Base-by-base conservation (phyloP, 2,113 vertebrate species). In the Paralichthys olivaceus region DNA sequence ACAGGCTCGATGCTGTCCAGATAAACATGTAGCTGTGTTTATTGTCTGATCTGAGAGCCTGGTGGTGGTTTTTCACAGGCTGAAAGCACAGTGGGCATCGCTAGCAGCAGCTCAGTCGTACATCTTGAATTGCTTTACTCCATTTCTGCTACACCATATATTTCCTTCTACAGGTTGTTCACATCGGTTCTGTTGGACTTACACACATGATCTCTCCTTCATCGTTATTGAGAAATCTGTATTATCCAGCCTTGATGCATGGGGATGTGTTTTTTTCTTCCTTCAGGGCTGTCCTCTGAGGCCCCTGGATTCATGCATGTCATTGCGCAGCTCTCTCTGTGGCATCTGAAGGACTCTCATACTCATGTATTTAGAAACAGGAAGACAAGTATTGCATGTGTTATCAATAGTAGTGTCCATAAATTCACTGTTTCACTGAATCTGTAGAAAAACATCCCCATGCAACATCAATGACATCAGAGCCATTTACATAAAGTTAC, bases 241-340 rank as follows among this genome's bases (percentile, higher is more conserved):
- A 68, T 74, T 14, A 72, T 81, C n/a, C 15, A 79, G 63, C 66
- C 74, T 51, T 63, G 67, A 80, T 80, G 79, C 80, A 72, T 56
- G 32, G 70, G 67, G 75, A 61, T 64, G 15, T 32, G 25, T 74
- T 61, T 69, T 49, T 62, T 68, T 37, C 17, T 40, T 54, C 55
- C 55, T 7, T 12, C 54, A 61, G 72, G 54, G 76, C 55, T 84
- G 79, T 86, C 81, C 83, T 78, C 61, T 75, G 85, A 91, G 87
- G 75, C 84, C 81, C 70, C 68, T 76, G 73, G 55, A 67, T 77
- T 83, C 78, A 85, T 79, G 65, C 81, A 70, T 88, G 89, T 78
- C 80, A 86, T 84, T 84, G 75, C 68, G 73, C 78, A 88, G 77
- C 85, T 77, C 73, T 81, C 78, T 83, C 79, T 72, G 65, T 84